phyloP scores from a whole-genome alignment of 92 coral and sea anemone genomes.

The Zoanthus gigantus region DNA sequence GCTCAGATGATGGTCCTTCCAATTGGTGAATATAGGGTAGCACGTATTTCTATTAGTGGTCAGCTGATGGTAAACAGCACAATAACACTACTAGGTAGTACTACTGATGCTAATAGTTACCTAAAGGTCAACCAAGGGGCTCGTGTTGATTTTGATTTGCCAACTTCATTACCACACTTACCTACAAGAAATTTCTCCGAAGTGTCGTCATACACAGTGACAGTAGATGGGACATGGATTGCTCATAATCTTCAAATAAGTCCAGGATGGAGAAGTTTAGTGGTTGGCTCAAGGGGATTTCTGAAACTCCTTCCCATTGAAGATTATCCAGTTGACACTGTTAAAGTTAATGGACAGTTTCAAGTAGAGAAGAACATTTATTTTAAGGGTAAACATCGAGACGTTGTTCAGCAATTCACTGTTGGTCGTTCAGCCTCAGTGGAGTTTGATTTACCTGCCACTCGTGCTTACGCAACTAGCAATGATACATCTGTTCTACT shows the following conservation, averaged over 20 bases:
- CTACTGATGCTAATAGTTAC: conserved; percentile 9
- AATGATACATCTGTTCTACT: conserved; percentile 34
- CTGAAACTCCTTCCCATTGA: conserved; percentile 31
- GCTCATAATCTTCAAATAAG: conserved; percentile 35
- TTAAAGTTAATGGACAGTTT: conserved; percentile 49
- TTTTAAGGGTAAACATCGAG: conserved; percentile 24
- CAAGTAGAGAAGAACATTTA: conserved; percentile 46
- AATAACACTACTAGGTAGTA: conserved; percentile 34
- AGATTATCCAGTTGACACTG: conserved; percentile 35
- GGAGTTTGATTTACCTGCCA: conserved; percentile 38
- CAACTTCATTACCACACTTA: conserved; percentile 22
- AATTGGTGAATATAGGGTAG: conserved; percentile 38
- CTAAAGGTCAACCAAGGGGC: conserved; percentile 38
- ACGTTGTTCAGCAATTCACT: conserved; percentile 29
- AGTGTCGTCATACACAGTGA: conserved; percentile 31
- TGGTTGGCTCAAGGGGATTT: conserved; percentile 40
- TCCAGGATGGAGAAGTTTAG: conserved; percentile 49
- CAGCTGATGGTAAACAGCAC: conserved; percentile 36
- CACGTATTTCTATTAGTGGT: conserved; percentile 39
- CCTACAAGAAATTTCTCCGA: conserved; percentile 32
- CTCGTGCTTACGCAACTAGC: conserved; percentile 9
- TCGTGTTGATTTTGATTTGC: conserved; percentile 38
- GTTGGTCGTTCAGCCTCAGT: conserved; percentile 32
- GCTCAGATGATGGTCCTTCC: conserved; percentile 33
- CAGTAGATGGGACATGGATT: conserved; percentile 46